Percentiles rank a stretch among this genome's conserved stretches.
Conservation (phyloP, 2,797 vertebrate species). For the Ptychobarbus kaznakovi region DNA sequence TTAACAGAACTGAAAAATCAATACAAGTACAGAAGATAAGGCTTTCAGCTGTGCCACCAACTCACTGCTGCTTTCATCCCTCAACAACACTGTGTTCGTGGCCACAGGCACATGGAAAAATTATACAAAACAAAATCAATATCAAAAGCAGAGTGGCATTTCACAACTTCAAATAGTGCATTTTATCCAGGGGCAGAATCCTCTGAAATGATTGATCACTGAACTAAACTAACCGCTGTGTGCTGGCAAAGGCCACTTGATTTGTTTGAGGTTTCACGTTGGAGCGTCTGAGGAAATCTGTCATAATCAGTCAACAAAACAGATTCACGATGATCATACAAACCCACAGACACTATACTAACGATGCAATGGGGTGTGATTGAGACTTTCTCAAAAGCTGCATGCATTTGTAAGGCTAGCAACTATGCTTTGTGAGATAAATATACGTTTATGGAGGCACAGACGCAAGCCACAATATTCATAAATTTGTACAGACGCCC, state of each 20-base stretch:
- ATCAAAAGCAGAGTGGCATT: neutral
- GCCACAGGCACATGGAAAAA: conserved; percentile 37
- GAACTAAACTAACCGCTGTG: neutral
- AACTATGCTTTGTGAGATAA: neutral
- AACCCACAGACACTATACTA: neutral
- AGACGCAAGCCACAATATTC: neutral
- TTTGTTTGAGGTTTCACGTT: neutral
- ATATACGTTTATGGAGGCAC: neutral
- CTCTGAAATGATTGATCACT: conserved; percentile 13
- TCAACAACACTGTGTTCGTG: neutral
- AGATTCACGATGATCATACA: neutral
- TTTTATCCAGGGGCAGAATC: conserved; percentile 6
- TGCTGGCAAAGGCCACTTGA: conserved; percentile 17
- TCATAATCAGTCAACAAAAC: neutral
- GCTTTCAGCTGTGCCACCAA: conserved; percentile 25
- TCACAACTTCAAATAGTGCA: neutral
- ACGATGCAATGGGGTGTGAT: neutral
- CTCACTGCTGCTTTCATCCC: conserved; percentile 9
- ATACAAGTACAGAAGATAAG: conserved; percentile 37
- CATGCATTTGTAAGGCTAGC: conserved; percentile 1
- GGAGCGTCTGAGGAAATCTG: neutral
- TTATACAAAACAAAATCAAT: conserved; percentile 34
- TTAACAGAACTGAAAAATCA: neutral
- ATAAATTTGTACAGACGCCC: neutral
- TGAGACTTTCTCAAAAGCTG: neutral